A percentile compares a stretch with the other conserved stretches of the same genome.
phyloP scores from a whole-genome alignment of 2,113 vertebrate genomes.

The Catagonus wagneri region DNA sequence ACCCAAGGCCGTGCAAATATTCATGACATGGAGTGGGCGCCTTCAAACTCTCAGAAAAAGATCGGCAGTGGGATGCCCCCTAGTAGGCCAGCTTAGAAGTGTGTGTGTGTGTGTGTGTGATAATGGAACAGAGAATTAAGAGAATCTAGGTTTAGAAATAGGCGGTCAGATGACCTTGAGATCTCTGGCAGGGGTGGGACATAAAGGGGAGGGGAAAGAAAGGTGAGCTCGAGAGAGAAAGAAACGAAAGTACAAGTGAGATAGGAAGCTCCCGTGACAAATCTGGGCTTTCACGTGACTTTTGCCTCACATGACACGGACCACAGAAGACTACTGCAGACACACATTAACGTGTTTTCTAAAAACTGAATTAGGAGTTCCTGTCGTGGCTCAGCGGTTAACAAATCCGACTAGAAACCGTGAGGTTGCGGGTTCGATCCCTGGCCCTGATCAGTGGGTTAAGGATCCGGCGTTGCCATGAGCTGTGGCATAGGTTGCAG shows the following conservation, averaged over 20 bases:
- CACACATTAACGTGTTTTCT: background rate
- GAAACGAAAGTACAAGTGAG: background rate
- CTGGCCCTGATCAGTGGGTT: too few species aligned
- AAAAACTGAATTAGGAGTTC: background rate
- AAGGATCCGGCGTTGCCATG: too few species aligned
- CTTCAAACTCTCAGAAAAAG: background rate
- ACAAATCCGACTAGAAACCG: too few species aligned
- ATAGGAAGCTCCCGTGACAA: background rate
- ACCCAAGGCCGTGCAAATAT: background rate
- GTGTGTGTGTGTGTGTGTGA: too few species aligned
- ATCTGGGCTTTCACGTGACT: background rate
- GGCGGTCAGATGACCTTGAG: background rate
- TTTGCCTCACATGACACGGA: background rate
- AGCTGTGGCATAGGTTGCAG: too few species aligned
- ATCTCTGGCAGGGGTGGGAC: background rate
- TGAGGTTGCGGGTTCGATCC: too few species aligned
- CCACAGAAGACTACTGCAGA: background rate
- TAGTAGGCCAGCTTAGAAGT: background rate
- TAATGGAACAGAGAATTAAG: conserved; percentile 3
- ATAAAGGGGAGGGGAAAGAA: background rate
- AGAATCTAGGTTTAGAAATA: conserved; percentile 7
- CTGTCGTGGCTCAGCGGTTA: too few species aligned
- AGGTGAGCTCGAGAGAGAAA: background rate
- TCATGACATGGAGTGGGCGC: background rate
- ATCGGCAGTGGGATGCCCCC: background rate